These are phyloP conservation scores for Branchinecta sandiegonensis DNA, from an alignment of 2,888 invertebrate species.

Conservation along the genomic window DNA sequence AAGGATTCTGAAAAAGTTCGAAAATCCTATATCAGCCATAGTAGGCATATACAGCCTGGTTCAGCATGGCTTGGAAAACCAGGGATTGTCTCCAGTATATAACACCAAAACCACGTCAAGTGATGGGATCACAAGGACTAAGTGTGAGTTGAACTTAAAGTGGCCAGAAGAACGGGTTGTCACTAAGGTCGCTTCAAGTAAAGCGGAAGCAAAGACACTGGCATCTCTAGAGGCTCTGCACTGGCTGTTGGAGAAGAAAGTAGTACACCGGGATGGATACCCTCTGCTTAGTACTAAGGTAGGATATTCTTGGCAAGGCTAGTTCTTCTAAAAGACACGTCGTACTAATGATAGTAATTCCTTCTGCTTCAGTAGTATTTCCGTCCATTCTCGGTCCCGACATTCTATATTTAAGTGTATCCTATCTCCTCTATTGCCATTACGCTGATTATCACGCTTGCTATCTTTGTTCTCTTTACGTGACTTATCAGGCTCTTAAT, in stretches of 20 bases:
- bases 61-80: neutral
- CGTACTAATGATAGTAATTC: no score
- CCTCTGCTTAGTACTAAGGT: constrained; percentile 25
- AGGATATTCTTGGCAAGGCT: neutral
- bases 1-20: neutral
- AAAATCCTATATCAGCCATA: neutral
- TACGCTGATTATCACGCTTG: no score
- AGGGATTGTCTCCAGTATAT: neutral
- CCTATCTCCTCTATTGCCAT: no score
- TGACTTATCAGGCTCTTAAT: no score
- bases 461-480: no score
- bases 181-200: neutral
- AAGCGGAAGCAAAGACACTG: constrained; percentile 5
- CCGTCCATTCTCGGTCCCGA: no score
- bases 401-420: no score
- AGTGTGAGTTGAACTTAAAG: neutral
- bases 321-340: neutral
- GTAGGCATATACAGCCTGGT: neutral
- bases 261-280: constrained; percentile 24
- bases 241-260: constrained; percentile 25
- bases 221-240: constrained; percentile 23
- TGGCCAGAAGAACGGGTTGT: neutral
- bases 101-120: neutral
- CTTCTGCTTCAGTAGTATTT: no score
- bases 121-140: neutral